Conservation (phyloP, 2,888 invertebrate genomes). For the Eledona agricola region DNA sequence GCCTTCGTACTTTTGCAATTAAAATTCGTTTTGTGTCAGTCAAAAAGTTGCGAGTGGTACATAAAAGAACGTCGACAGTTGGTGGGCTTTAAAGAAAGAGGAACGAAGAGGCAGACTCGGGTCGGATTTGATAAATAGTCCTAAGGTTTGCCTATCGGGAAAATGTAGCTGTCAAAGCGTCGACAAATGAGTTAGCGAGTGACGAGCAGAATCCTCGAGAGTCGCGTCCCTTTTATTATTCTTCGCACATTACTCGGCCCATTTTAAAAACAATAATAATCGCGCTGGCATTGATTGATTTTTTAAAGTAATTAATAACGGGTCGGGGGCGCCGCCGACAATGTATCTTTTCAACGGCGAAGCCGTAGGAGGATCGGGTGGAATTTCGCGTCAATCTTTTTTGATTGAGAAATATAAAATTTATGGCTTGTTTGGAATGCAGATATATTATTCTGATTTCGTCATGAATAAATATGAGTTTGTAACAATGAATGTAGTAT, state of each 20-base stretch:
- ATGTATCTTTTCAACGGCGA: slow-evolving; percentile 4
- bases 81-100: slow-evolving; percentile 33
- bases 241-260: slow-evolving; percentile 23
- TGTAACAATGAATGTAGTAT: slow-evolving; percentile 34
- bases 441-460: slow-evolving; percentile 42
- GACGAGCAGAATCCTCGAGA: slow-evolving; percentile 33
- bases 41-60: slow-evolving; percentile 23
- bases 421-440: slow-evolving; percentile 44
- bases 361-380: slow-evolving; percentile 24
- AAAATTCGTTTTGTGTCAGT: slow-evolving; percentile 7
- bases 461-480: slow-evolving; percentile 39
- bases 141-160: slow-evolving; percentile 37
- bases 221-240: slow-evolving; percentile 22
- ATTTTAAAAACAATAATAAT: slow-evolving; percentile 28
- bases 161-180: slow-evolving; percentile 38
- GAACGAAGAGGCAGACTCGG: too few relatives aligned
- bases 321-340: background rate
- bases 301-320: slow-evolving; percentile 5
- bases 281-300: slow-evolving; percentile 21
- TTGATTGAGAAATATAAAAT: slow-evolving; percentile 46
- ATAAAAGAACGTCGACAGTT: slow-evolving; percentile 22
- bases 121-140: slow-evolving; percentile 38
- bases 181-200: slow-evolving; percentile 38
- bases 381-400: slow-evolving; percentile 38
- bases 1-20: slow-evolving; percentile 17